Percentiles rank a stretch among this genome's conserved stretches.
phyloP scores from a whole-genome alignment of 2,888 invertebrate genomes.

The Globia sparganii region DNA sequence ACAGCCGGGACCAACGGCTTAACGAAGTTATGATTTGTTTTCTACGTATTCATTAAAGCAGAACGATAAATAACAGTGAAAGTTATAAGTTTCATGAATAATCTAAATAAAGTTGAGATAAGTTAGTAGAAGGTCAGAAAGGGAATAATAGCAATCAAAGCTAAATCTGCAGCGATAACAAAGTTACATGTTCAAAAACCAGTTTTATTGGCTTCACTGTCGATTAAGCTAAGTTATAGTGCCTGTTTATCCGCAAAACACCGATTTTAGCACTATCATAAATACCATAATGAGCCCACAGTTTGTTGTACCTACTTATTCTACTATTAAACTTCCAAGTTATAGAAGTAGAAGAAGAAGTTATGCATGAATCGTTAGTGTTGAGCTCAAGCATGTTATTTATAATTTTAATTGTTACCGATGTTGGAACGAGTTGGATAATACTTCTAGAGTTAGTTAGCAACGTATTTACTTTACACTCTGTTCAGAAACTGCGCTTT shows the following conservation, averaged over 20 bases:
- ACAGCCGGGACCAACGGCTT: background rate
- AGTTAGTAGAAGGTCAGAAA: slow-evolving; percentile 7
- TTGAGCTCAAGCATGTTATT: slow-evolving; percentile 5
- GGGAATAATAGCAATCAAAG: slow-evolving; percentile 25
- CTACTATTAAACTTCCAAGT: slow-evolving; percentile 24
- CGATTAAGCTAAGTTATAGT: slow-evolving; percentile 55
- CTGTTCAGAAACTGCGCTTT: slow-evolving; percentile 18
- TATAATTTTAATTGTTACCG: slow-evolving; percentile 24
- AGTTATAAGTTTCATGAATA: background rate
- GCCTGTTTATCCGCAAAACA: slow-evolving; percentile 41
- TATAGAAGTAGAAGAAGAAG: slow-evolving; percentile 3
- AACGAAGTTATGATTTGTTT: background rate
- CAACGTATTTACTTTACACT: slow-evolving; percentile 1
- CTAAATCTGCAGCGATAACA: slow-evolving; percentile 25
- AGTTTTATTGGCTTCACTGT: slow-evolving; percentile 42
- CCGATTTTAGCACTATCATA: slow-evolving; percentile 63
- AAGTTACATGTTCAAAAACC: slow-evolving; percentile 33
- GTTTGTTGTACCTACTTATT: slow-evolving; percentile 59
- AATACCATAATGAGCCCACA: slow-evolving; percentile 67
- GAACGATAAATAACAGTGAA: background rate
- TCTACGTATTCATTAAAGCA: background rate
- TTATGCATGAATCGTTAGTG: slow-evolving; percentile 11
- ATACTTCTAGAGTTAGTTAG: slow-evolving; percentile 9
- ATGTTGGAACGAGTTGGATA: slow-evolving; percentile 2
- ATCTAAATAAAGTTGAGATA: background rate